Conservation (phyloP, 2,888 invertebrate genomes). For the Acronicta alni region DNA sequence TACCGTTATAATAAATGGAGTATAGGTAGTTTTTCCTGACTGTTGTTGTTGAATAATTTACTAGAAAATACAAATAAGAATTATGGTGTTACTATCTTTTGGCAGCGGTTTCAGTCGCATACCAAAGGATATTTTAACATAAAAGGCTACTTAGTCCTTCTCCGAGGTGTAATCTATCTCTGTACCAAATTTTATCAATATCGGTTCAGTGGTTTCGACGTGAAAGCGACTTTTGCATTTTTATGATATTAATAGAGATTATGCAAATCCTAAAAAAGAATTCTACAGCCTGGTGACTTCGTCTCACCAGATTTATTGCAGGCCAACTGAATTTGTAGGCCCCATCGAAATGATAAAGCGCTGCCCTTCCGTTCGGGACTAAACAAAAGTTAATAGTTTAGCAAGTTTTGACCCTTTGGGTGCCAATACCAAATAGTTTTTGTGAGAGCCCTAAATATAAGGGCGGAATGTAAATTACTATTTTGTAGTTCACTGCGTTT, state of each 20-base stretch:
- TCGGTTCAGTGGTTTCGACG: no score
- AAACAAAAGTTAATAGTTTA: slow-evolving; percentile 70
- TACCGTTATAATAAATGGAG: no score
- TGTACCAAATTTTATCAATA: no score
- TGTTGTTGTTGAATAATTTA: no score
- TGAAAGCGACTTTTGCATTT: no score
- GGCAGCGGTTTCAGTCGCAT: no score
- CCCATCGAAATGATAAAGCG: slow-evolving; percentile 65
- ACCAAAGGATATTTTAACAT: no score
- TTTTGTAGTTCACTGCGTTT: not conserved
- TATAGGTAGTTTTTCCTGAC: no score
- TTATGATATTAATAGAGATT: not conserved
- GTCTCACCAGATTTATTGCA: slow-evolving; percentile 63
- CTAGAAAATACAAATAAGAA: no score
- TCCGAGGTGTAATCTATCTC: no score
- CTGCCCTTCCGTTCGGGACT: slow-evolving; percentile 46
- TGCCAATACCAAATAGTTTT: slow-evolving; percentile 50
- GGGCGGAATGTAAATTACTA: slow-evolving; percentile 20
- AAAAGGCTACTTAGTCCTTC: no score
- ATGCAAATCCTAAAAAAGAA: slow-evolving; percentile 43
- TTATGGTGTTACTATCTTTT: no score
- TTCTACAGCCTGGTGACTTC: slow-evolving; percentile 44
- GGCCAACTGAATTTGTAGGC: slow-evolving; percentile 64
- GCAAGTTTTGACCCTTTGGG: slow-evolving; percentile 53
- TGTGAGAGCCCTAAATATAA: slow-evolving; percentile 32